Conservation (phyloP, 2,888 invertebrate species). For the Aporophyla lueneburgensis region DNA sequence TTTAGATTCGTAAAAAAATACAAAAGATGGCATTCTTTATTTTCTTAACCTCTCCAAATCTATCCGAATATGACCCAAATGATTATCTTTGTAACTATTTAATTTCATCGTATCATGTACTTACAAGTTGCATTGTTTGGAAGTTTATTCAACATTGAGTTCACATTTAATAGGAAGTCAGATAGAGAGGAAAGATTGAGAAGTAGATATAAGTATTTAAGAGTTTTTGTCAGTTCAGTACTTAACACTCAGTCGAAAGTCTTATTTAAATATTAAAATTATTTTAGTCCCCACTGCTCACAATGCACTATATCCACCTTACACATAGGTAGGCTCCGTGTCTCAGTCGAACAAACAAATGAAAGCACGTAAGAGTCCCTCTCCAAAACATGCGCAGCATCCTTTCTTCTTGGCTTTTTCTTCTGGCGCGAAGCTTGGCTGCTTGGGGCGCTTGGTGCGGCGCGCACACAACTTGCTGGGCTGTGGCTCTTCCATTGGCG, state of each 20-base stretch:
- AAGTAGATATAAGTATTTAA: slow-evolving; percentile 24
- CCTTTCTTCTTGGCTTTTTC: slow-evolving; percentile 82
- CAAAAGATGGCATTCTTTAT: slow-evolving; percentile 75
- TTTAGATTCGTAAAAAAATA: slow-evolving; percentile 79
- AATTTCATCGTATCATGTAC: slow-evolving; percentile 42
- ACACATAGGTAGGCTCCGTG: slow-evolving; percentile 56
- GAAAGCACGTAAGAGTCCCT: slow-evolving; percentile 87
- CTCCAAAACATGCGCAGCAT: slow-evolving; percentile 88
- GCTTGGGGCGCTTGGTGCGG: slow-evolving; percentile 83
- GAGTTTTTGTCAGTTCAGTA: slow-evolving; percentile 58
- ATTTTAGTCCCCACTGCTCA: slow-evolving; percentile 41
- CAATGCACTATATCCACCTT: slow-evolving; percentile 43
- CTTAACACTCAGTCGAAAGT: slow-evolving; percentile 65
- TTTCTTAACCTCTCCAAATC: slow-evolving; percentile 58
- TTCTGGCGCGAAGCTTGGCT: slow-evolving; percentile 85
- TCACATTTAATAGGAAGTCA: slow-evolving; percentile 54
- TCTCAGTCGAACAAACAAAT: slow-evolving; percentile 90
- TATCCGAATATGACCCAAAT: slow-evolving; percentile 50
- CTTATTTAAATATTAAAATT: slow-evolving; percentile 42
- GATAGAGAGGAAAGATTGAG: slow-evolving; percentile 61
- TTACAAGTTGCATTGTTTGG: slow-evolving; percentile 24
- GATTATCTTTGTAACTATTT: slow-evolving; percentile 46
- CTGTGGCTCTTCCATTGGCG: slow-evolving; percentile 78
- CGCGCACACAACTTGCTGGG: slow-evolving; percentile 83
- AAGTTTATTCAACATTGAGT: slow-evolving; percentile 39